Evolutionary conservation across 2,113 vertebrate species (phyloP).

Genomic region (Forbesichthys agassizii): DNA sequence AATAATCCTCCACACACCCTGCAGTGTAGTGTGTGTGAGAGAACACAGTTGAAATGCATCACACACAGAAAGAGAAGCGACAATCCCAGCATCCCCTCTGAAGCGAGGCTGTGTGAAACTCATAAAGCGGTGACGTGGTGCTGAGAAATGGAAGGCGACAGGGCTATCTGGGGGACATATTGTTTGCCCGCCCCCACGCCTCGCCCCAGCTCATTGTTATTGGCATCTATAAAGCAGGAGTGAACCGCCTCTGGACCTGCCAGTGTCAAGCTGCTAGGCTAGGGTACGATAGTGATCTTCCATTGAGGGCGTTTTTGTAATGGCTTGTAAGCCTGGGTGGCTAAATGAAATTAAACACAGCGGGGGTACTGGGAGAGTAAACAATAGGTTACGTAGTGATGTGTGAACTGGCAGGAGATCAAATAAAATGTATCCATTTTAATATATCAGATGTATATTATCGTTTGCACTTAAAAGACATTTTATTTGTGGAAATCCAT

Average conservation of each 20-base stretch:
- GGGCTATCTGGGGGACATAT: slow-evolving; percentile 30
- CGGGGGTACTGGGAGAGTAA: background rate
- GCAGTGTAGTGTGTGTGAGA: too few relatives aligned
- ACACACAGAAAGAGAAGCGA: background rate
- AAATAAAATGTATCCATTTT: background rate
- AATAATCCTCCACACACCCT: too few relatives aligned
- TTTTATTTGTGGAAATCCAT: too few relatives aligned
- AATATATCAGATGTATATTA: too few relatives aligned
- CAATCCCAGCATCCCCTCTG: background rate
- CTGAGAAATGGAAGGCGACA: slow-evolving; percentile 38
- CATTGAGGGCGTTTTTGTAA: slow-evolving; percentile 11
- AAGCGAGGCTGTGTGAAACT: slow-evolving; percentile 19
- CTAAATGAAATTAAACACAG: slow-evolving; percentile 1
- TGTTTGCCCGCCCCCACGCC: slow-evolving; percentile 17
- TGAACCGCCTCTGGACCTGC: slow-evolving; percentile 27
- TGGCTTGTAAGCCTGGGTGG: background rate
- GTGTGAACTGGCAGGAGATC: background rate
- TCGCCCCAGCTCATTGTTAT: slow-evolving; percentile 31
- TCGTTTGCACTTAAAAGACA: too few relatives aligned
- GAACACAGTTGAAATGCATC: background rate
- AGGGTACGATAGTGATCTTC: slow-evolving; percentile 3
- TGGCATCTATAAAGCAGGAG: slow-evolving; percentile 28
- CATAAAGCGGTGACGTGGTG: slow-evolving; percentile 30
- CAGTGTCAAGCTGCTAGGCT: background rate
- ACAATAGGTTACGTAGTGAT: background rate